These are phyloP conservation scores for Festucalex cinctus DNA, from an alignment of 2,113 vertebrate genomes.

Conservation along the genomic window DNA sequence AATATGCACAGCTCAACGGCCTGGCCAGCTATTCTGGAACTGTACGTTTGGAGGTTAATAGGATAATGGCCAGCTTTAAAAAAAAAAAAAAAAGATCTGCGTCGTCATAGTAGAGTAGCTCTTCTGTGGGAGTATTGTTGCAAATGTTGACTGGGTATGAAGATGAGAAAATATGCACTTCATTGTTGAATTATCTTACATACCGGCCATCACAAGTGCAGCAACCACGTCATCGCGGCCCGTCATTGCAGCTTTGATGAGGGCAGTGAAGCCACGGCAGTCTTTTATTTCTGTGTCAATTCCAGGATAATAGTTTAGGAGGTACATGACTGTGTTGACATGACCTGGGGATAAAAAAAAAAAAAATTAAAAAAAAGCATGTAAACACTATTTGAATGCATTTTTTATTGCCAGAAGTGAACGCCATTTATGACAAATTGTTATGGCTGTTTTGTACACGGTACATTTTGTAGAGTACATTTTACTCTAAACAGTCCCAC, in stretches of 20 bases:
- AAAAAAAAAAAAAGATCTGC: constrained; percentile 10
- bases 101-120: not conserved
- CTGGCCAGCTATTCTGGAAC: constrained; percentile 32
- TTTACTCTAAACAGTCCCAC: too few species aligned
- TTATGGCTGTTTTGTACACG: not conserved
- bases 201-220: constrained; percentile 84
- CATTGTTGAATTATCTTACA: not conserved
- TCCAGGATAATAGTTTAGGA: constrained; percentile 79
- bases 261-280: constrained; percentile 79
- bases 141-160: not conserved
- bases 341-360: constrained; percentile 67
- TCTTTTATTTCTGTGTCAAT: constrained; percentile 80
- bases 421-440: not conserved
- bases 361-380: not conserved
- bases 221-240: constrained; percentile 72
- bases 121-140: not conserved
- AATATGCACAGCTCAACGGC: constrained; percentile 25
- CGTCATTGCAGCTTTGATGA: constrained; percentile 86
- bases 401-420: not conserved
- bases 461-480: too few species aligned
- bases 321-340: constrained; percentile 75
- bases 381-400: not conserved
- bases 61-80: constrained; percentile 17
- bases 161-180: not conserved
- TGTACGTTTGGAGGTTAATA: constrained; percentile 19